Evolutionary conservation across 1,140 invertebrate genomes (phyloP).

Genomic region (Pogonognathellus flavescens): DNA sequence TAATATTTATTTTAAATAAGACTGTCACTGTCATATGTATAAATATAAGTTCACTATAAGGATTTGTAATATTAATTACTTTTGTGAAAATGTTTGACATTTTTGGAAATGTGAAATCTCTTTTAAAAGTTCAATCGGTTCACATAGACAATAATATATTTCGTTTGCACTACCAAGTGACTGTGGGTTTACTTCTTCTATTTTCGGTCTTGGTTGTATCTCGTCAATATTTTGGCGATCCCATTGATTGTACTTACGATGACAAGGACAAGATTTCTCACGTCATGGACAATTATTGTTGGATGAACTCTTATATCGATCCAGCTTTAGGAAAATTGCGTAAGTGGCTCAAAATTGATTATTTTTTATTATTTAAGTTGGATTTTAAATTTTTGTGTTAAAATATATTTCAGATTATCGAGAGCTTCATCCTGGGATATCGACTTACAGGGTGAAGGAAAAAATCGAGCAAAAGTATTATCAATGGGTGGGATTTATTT

Average conservation of each 20-base stretch:
- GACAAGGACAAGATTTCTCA: neutral
- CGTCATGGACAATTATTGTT: neutral
- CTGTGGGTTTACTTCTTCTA: constrained; percentile 76
- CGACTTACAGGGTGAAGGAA: neutral
- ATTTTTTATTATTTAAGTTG: neutral
- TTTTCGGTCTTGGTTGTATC: constrained; percentile 77
- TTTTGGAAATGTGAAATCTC: constrained; percentile 63
- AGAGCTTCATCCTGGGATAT: neutral
- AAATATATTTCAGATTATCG: neutral
- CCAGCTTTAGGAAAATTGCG: neutral
- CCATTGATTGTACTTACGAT: constrained; percentile 71
- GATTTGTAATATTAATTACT: too few relatives aligned
- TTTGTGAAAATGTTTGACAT: constrained; percentile 3
- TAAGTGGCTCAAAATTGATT: neutral
- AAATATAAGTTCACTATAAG: too few relatives aligned
- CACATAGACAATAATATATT: constrained; percentile 73
- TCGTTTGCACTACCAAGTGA: constrained; percentile 79
- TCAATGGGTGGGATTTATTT: constrained; percentile 94
- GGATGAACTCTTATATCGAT: neutral
- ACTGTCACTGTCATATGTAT: too few relatives aligned
- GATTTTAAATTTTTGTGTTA: neutral
- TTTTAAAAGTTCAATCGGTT: constrained; percentile 72
- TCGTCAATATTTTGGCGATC: constrained; percentile 76
- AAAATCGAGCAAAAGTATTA: constrained; percentile 76
- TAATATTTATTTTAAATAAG: too few relatives aligned